Conservation (phyloP, 2,888 invertebrate species). For the Spialia ferax region DNA sequence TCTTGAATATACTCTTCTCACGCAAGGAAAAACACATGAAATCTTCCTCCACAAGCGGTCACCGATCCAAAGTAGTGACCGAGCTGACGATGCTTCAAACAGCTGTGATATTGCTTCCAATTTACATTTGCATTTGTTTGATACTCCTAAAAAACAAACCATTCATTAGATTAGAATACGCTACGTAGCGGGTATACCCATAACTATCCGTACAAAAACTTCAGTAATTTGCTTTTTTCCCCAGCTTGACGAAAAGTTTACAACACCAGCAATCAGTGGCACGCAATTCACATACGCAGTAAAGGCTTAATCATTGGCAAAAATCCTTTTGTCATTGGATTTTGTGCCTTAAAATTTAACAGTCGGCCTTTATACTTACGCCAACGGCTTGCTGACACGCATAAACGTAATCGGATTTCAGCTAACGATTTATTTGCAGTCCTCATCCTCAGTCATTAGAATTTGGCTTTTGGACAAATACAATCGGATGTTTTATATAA, state of each 20-base stretch:
- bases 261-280: constrained; percentile 26
- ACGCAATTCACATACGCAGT: constrained; percentile 23
- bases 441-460: constrained; percentile 38
- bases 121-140: no score
- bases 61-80: no score
- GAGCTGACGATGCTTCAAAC: no score
- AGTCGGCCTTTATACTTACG: constrained; percentile 26
- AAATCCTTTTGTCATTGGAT: constrained; percentile 38
- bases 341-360: constrained; percentile 38
- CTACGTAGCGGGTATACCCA: not conserved
- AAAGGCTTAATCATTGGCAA: constrained; percentile 31
- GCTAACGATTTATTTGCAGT: constrained; percentile 38
- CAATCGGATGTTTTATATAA: constrained; percentile 14
- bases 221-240: not conserved
- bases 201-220: not conserved
- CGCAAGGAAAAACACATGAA: no score
- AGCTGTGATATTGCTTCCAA: no score
- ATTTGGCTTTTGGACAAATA: constrained; percentile 30
- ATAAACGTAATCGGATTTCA: constrained; percentile 43
- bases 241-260: constrained; percentile 10
- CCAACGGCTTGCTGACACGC: constrained; percentile 39
- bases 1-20: no score
- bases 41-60: no score
- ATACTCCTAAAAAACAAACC: not conserved
- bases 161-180: not conserved